A percentile compares a stretch with the other conserved stretches of the same genome.
These are phyloP conservation scores for Mizuhopecten yessoensis DNA, from an alignment of 1,140 invertebrate genomes.

Conservation along the genomic window DNA sequence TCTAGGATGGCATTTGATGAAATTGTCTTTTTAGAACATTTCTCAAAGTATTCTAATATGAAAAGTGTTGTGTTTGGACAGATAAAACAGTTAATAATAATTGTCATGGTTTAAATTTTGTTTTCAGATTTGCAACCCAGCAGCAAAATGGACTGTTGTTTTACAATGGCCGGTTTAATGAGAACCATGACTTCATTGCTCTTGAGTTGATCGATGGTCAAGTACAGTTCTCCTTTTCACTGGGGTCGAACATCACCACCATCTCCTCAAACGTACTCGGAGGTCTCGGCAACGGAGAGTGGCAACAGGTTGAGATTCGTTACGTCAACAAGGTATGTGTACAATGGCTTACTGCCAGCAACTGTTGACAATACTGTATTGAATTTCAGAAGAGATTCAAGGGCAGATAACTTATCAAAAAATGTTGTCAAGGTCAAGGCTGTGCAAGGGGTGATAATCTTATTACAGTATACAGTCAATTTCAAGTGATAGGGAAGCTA, in stretches of 20 bases:
- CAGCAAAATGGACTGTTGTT: slow-evolving; percentile 92
- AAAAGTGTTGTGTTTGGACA: too few species aligned
- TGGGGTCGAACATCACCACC: slow-evolving; percentile 90
- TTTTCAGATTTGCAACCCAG: slow-evolving; percentile 92
- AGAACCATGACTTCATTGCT: slow-evolving; percentile 96
- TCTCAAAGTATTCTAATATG: too few species aligned
- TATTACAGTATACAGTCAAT: too few species aligned
- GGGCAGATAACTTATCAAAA: background rate
- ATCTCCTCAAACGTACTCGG: slow-evolving; percentile 88
- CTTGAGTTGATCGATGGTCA: slow-evolving; percentile 91
- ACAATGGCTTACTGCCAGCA: background rate
- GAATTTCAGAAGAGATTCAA: background rate
- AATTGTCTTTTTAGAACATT: too few species aligned
- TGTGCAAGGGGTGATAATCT: too few species aligned
- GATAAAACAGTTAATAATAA: too few species aligned
- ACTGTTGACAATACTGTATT: too few species aligned
- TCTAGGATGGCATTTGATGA: too few species aligned
- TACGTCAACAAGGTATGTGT: slow-evolving; percentile 92
- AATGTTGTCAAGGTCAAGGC: background rate
- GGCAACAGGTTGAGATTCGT: slow-evolving; percentile 95
- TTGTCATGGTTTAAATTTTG: too few species aligned
- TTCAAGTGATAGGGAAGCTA: too few species aligned
- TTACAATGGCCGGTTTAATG: slow-evolving; percentile 98
- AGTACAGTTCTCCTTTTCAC: slow-evolving; percentile 94
- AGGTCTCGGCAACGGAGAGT: slow-evolving; percentile 94